Conservation (phyloP, 1,140 invertebrate genomes). For the Zeugodacus cucurbitae region DNA sequence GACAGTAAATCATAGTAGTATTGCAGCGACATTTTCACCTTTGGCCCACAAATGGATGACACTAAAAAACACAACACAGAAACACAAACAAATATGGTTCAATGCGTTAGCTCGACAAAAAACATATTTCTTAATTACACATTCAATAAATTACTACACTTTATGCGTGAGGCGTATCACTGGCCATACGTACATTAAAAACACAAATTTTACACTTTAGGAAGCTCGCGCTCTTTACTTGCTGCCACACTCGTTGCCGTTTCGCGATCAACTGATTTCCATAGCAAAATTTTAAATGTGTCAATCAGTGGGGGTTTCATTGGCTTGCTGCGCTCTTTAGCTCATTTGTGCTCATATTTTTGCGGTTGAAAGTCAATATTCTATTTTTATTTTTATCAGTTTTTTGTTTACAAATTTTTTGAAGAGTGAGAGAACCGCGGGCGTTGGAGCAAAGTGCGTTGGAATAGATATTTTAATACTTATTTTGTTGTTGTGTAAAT, state of each 20-base stretch:
- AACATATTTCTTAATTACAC: no score
- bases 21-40: slow-evolving; percentile 66
- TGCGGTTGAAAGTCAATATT: not conserved
- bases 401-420: not conserved
- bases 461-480: not conserved
- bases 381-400: not conserved
- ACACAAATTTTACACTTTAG: not conserved
- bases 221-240: not conserved
- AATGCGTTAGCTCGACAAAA: no score
- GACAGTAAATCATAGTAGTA: slow-evolving; percentile 81
- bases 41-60: not conserved
- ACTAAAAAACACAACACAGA: not conserved
- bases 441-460: not conserved
- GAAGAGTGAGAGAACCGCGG: not conserved
- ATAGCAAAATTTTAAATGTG: not conserved
- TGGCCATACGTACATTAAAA: not conserved
- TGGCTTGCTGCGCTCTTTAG: not conserved
- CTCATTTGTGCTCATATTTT: not conserved
- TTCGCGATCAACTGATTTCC: not conserved
- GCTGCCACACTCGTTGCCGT: not conserved
- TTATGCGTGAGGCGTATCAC: not conserved
- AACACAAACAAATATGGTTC: no score
- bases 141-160: not conserved
- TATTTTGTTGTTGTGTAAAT: no score
- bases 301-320: not conserved